phyloP scores from a whole-genome alignment of 2,888 invertebrate species.

The Hydrotaea cyrtoneurina region DNA sequence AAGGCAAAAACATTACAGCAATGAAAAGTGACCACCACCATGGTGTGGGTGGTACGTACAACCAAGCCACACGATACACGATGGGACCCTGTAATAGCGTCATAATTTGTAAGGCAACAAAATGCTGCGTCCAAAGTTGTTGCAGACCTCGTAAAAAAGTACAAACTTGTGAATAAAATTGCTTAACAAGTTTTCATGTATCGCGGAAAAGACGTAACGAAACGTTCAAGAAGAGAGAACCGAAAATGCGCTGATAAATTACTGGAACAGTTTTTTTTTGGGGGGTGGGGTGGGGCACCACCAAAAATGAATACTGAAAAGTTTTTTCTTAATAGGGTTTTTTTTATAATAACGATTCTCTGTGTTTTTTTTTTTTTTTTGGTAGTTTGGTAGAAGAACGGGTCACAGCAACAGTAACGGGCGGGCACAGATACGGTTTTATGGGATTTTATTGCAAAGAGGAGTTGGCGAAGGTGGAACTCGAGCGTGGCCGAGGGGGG shows the following conservation, averaged over 20 bases:
- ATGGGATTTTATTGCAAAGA: slow-evolving; percentile 10
- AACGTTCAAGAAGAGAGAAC: neutral
- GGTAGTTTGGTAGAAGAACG: no score
- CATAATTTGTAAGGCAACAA: slow-evolving; percentile 25
- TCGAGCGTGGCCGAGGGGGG: neutral
- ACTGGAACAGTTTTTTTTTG: neutral
- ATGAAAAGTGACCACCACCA: neutral
- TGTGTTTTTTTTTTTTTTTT: neutral
- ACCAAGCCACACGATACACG: no score
- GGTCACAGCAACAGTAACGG: neutral
- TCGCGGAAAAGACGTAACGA: neutral
- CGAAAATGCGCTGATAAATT: slow-evolving; percentile 33
- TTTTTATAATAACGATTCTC: neutral
- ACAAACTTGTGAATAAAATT: slow-evolving; percentile 28
- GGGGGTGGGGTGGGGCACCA: neutral
- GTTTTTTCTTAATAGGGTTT: neutral
- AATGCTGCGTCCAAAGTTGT: neutral
- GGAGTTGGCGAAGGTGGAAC: neutral
- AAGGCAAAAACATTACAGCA: neutral
- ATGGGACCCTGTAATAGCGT: slow-evolving; percentile 5
- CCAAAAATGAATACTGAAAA: slow-evolving; percentile 5
- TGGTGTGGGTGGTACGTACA: no score
- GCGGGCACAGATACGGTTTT: neutral
- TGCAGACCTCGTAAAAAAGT: slow-evolving; percentile 6
- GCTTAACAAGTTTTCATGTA: slow-evolving; percentile 18